These are phyloP conservation scores for Stichodactyla mertensii DNA, from an alignment of 64 coral and sea anemone genomes.

Conservation along the genomic window DNA sequence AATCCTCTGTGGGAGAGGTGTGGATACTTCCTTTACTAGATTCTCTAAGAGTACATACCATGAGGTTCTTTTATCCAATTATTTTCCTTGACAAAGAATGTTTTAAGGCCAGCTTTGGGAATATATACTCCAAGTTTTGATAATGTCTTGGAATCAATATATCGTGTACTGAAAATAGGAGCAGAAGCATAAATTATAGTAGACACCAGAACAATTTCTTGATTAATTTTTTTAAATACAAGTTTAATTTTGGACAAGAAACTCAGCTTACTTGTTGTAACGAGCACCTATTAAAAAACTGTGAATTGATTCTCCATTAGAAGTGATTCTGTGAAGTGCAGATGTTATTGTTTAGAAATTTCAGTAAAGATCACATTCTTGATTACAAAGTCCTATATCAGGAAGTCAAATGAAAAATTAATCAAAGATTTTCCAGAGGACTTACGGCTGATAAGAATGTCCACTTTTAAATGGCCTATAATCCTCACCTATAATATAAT, in stretches of 20 bases:
- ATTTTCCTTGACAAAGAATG: conserved; percentile 69
- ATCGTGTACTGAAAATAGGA: conserved; percentile 36
- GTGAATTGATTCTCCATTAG: conserved; percentile 74
- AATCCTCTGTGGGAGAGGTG: background rate
- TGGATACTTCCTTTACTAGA: background rate
- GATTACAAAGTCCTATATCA: no score
- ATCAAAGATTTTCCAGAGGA: background rate
- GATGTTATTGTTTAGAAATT: background rate
- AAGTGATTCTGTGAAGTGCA: conserved; percentile 41
- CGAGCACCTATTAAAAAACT: conserved; percentile 83
- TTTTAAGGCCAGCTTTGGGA: conserved; percentile 65
- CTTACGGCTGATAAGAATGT: conserved; percentile 57
- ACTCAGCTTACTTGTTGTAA: conserved; percentile 65
- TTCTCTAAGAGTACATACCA: background rate
- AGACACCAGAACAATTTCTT: background rate
- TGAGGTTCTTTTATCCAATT: conserved; percentile 31
- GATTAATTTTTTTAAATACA: background rate
- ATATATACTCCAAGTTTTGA: conserved; percentile 84
- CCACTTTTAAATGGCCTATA: conserved; percentile 69
- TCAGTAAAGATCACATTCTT: no score
- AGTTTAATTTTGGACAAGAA: background rate
- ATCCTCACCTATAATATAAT: conserved; percentile 57
- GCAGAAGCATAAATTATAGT: background rate
- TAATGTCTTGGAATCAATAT: conserved; percentile 63
- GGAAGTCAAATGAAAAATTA: background rate